These are phyloP conservation scores for Temnothorax nylanderi DNA, from an alignment of 1,140 invertebrate genomes.

Conservation along the genomic window DNA sequence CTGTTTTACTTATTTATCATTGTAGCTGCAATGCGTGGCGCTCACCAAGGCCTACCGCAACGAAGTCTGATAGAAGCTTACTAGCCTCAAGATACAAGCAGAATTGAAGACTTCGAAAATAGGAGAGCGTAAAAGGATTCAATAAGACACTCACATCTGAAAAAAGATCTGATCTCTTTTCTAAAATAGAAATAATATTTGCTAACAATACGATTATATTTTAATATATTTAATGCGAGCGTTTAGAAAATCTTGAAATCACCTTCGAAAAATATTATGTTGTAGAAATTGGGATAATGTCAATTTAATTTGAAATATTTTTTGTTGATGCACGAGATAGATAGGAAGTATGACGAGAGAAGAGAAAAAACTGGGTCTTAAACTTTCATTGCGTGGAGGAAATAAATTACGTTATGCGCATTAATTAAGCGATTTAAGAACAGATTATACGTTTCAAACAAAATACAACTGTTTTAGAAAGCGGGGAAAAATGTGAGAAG, in stretches of 20 bases:
- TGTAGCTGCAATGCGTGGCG: not conserved
- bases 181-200: not conserved
- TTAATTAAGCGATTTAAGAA: conserved; percentile 23
- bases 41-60: conserved; percentile 9
- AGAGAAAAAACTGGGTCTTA: not conserved
- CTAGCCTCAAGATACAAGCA: not conserved
- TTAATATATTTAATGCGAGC: not conserved
- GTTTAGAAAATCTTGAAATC: not conserved
- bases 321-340: not conserved
- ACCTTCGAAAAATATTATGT: not conserved
- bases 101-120: not conserved
- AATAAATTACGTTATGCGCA: not conserved
- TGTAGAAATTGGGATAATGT: not conserved
- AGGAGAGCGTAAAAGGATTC: not conserved
- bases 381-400: conserved; percentile 8
- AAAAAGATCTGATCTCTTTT: not conserved
- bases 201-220: not conserved
- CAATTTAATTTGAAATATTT: not conserved
- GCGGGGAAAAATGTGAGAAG: not conserved
- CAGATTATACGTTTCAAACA: not conserved
- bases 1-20: conserved; percentile 20
- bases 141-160: not conserved
- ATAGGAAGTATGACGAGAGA: not conserved
- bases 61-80: not conserved
- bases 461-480: not conserved